Conservation (phyloP, 2,888 invertebrate species). For the Microctonus hyperodae region DNA sequence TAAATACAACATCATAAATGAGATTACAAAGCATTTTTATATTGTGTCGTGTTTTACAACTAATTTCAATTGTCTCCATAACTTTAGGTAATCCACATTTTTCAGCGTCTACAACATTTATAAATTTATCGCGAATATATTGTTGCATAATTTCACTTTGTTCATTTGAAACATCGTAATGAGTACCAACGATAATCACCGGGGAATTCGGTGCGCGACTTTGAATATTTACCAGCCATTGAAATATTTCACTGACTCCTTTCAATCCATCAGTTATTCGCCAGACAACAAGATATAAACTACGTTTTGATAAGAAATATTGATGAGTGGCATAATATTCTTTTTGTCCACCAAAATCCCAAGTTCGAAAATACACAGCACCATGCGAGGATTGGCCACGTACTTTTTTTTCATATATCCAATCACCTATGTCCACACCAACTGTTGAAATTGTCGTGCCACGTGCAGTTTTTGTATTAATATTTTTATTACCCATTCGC, state of each 20-base stretch:
- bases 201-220: conserved; percentile 96
- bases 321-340: conserved; percentile 99
- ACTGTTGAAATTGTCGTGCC: conserved; percentile 93
- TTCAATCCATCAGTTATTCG: conserved; percentile 87
- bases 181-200: conserved; percentile 95
- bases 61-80: conserved; percentile 91
- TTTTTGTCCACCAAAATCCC: conserved; percentile 99
- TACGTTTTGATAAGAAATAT: conserved; percentile 95
- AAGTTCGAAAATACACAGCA: conserved; percentile 91
- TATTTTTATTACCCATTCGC: conserved; percentile 90
- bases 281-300: conserved; percentile 96
- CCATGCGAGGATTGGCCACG: conserved; percentile 78
- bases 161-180: conserved; percentile 86
- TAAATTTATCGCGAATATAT: conserved; percentile 85
- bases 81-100: conserved; percentile 94
- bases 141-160: conserved; percentile 86
- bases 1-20: conserved; percentile 93
- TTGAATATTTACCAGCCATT: conserved; percentile 96
- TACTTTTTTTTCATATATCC: conserved; percentile 88
- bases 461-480: conserved; percentile 76
- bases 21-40: conserved; percentile 88
- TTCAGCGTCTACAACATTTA: conserved; percentile 93
- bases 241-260: conserved; percentile 88
- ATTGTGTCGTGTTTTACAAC: conserved; percentile 88
- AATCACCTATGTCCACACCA: conserved; percentile 96